Evolutionary conservation across 2,888 invertebrate genomes (phyloP), one percentile per base, ranked within the genome.

Genomic region (Orthonevra nobilis): DNA sequence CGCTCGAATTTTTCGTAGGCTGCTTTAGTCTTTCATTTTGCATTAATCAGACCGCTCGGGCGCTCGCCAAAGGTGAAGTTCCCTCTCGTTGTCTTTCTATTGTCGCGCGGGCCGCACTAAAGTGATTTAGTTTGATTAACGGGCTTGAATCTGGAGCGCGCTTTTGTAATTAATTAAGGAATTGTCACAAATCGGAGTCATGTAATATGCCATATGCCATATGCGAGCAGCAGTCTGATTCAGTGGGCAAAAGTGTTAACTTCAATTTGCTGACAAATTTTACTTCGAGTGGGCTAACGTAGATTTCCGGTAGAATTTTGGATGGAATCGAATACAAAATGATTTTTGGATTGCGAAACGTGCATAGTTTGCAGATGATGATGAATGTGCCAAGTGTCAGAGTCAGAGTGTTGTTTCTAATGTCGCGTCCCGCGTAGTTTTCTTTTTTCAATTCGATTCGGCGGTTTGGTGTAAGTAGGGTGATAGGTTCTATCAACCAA

Each of bases 1-100:
- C n/a, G n/a, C 74, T 66, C 52, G 36, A 73, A 63, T 52, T 74
- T 54, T 74, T 69, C 60, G 69, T 69, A 74, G 68, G 58, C 50
- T 52, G 26, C 44, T 74, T 81, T 56, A 69, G 81, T 81, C 81
- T 84, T 87, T 84, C 87, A 86, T 87, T 87, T 85, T 85, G 84
- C 86, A 86, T 87, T 86, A 87, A 86, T 86, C 86, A 87, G 87
- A 87, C 86, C 85, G 86, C 84, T 85, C 82, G 87, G 86, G 86
- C 85, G 86, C 84, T 85, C 82, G 83, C 81, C 82, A 81, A 83
- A 74, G 69, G 77, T 74, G 52, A 74, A 74, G 74, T 74, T 74
- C 69, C 63, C 61, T 74, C 44, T 48, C n/a, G n/a, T n/a, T 56
- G 66, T 54, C 34, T 12, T 48, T 44, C 3, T 34, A 14, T 50